These are phyloP conservation scores for Indicator maculatus DNA, from an alignment of 2,113 vertebrate species.

Conservation along the genomic window DNA sequence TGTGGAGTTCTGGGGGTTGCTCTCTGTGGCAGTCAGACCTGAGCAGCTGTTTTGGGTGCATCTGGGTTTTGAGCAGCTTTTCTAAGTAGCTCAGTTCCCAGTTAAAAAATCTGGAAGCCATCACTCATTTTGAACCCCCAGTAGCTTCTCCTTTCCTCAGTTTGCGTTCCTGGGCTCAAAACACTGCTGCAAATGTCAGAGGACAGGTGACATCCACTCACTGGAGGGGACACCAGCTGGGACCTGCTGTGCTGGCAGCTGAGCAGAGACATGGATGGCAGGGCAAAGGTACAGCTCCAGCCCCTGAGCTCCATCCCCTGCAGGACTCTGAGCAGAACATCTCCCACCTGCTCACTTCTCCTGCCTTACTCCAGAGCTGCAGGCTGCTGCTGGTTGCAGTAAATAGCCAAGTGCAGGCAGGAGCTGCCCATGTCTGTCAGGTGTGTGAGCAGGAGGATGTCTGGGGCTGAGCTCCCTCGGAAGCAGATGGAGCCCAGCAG, in stretches of 20 bases:
- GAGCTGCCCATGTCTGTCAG: background rate
- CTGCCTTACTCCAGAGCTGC: rapidly evolving
- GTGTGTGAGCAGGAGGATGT: background rate
- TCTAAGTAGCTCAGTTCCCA: background rate
- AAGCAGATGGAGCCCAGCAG: conserved; percentile 66
- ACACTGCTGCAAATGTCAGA: background rate
- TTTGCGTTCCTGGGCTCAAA: background rate
- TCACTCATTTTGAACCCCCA: background rate
- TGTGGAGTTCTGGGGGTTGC: background rate
- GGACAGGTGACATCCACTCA: background rate
- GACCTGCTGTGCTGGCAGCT: background rate
- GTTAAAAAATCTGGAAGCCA: background rate
- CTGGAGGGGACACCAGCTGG: background rate
- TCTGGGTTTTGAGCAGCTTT: background rate
- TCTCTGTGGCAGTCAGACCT: background rate
- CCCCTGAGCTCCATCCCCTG: rapidly evolving
- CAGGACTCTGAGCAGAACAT: rapidly evolving
- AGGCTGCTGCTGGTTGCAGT: background rate
- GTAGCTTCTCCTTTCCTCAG: background rate
- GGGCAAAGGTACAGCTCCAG: background rate
- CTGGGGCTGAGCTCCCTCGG: background rate
- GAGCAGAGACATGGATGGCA: background rate
- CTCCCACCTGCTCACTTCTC: background rate
- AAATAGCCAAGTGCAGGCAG: background rate
- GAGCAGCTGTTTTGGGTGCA: background rate